Evolutionary conservation across 2,113 vertebrate species (phyloP).

Genomic region (Phalacrocorax brasilianus): DNA sequence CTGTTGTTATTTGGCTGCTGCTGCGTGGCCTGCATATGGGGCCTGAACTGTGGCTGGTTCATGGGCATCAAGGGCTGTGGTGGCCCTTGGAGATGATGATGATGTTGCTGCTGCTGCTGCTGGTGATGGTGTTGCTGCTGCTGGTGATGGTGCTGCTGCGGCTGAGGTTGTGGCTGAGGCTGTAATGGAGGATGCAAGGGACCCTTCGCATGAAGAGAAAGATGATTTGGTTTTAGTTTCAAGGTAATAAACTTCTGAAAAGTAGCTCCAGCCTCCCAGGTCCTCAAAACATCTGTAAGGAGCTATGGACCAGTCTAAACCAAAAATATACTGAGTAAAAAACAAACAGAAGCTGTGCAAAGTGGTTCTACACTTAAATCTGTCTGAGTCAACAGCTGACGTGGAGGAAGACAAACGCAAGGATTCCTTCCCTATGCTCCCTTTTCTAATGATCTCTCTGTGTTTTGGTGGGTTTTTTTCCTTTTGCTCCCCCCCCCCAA

Average conservation of each 20-base stretch:
- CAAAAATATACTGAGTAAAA: background rate
- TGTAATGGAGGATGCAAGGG: constrained; percentile 83
- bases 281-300: background rate
- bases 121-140: constrained; percentile 76
- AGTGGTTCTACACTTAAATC: background rate
- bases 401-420: background rate
- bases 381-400: background rate
- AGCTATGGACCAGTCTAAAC: background rate
- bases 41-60: constrained; percentile 86
- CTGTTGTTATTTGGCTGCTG: constrained; percentile 75
- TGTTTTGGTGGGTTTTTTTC: background rate
- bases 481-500: rapidly evolving
- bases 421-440: rapidly evolving
- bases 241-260: background rate
- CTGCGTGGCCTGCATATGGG: constrained; percentile 75
- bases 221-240: background rate
- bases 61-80: constrained; percentile 83
- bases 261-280: background rate
- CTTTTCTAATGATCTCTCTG: background rate
- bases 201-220: constrained; percentile 69
- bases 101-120: constrained; percentile 75
- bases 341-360: background rate
- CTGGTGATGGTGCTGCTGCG: constrained; percentile 74
- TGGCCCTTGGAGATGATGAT: constrained; percentile 80
- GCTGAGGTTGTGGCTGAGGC: constrained; percentile 78